phyloP scores from a whole-genome alignment of 2,888 invertebrate species.

The Pediacus dermestoides region DNA sequence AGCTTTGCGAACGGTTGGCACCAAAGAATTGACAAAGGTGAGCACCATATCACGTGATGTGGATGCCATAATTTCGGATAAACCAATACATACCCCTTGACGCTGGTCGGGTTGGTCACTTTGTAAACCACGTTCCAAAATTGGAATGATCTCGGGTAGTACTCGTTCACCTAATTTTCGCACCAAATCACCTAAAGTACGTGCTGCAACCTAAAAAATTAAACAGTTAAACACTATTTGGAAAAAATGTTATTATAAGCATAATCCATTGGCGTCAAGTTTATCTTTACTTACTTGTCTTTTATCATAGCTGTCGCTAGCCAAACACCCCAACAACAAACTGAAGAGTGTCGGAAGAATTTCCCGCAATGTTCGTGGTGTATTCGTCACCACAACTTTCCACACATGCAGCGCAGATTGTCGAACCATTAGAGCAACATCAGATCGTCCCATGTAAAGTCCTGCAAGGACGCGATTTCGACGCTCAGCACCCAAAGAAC shows the following conservation, averaged over 20 bases:
- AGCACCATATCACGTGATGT: constrained; percentile 93
- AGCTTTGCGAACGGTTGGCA: constrained; percentile 93
- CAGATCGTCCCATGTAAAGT: constrained; percentile 95
- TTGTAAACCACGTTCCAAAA: constrained; percentile 87
- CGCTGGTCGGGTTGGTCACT: constrained; percentile 91
- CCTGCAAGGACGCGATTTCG: constrained; percentile 91
- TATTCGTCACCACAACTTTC: constrained; percentile 99
- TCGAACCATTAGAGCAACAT: constrained; percentile 93
- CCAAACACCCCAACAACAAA: constrained; percentile 84
- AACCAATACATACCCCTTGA: constrained; percentile 97
- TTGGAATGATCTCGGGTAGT: constrained; percentile 96
- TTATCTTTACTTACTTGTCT: too few relatives aligned
- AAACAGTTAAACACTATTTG: too few relatives aligned
- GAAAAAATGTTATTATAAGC: too few relatives aligned
- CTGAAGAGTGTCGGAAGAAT: constrained; percentile 93
- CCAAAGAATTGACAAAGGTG: constrained; percentile 81
- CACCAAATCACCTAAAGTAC: constrained; percentile 95
- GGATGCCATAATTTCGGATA: constrained; percentile 96
- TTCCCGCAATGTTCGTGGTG: constrained; percentile 92
- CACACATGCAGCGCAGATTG: constrained; percentile 98
- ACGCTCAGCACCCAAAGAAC: constrained; percentile 77
- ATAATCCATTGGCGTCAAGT: too few relatives aligned
- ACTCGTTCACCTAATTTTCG: constrained; percentile 96
- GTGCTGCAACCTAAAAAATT: constrained; percentile 76
- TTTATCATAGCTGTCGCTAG: constrained; percentile 94